Base-by-base conservation (phyloP, 1,140 invertebrate genomes). In the Saccostrea glomerata region DNA sequence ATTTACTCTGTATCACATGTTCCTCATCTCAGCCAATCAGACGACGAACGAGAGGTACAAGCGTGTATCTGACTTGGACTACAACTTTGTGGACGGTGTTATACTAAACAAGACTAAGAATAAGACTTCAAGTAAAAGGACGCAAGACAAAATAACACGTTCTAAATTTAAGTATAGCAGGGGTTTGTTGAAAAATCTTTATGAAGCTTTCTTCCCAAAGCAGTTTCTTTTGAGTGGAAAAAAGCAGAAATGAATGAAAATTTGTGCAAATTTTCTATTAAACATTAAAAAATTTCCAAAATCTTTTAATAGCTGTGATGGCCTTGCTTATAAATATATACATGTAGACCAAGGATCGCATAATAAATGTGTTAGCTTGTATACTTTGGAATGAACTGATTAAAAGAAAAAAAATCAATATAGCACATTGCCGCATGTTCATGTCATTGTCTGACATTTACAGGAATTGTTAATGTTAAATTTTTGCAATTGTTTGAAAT, bases 1-100 rank as follows among this genome's bases (percentile, higher is more conserved):
- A 15, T 94, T 94, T 66, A 89, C 92, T 6, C 4, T 88, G 15
- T 94, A 94, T 83, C 94, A 94, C 86, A 9, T 93, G 17, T 94
- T 92, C 85, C 90, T 94, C 58, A 60, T 93, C 20, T 84, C 87
- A n/a, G 91, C 89, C 56, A 94, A 94, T 86, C 92, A 93, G 86
- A 94, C 94, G n/a, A 94, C 93, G 15, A 94, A 94, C 60, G 94
- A 94, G 84, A 89, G 92, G 55, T 93, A 93, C 88, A 94, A 94
- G 89, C 86, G 92, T n/a, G 84, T 89, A 36, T 88, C 17, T 25
- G n/a, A 82, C 55, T 87, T 55, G 30, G 15, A 73, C 63, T 73
- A 60, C 56, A 36, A 55, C n/a, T 47, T 66, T 15, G 47, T 36
- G 73, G 13, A 73, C 36, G 63, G 47, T 85, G 20, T 77, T 25